Percentiles rank a stretch among this genome's conserved stretches.
phyloP scores from a whole-genome alignment of 2,888 invertebrate species.

The Liopterus haemorrhoidalis region DNA sequence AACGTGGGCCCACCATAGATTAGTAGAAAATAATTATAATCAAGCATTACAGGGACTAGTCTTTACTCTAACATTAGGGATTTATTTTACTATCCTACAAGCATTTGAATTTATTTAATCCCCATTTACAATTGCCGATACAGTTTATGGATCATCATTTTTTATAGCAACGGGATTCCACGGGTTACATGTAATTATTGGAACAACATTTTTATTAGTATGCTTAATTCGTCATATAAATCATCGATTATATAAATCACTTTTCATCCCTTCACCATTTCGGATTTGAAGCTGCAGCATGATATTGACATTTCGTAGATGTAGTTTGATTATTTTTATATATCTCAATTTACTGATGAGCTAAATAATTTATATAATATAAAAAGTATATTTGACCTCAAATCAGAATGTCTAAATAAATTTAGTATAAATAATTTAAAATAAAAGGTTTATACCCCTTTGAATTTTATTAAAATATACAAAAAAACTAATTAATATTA shows the following conservation, averaged over 20 bases:
- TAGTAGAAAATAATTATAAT: constrained; percentile 45
- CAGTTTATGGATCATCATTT: constrained; percentile 59
- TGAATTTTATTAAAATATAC: too few species aligned
- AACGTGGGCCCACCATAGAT: constrained; percentile 53
- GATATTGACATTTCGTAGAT: constrained; percentile 62
- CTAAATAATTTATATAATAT: constrained; percentile 58
- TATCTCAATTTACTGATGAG: constrained; percentile 60
- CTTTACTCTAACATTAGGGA: constrained; percentile 51
- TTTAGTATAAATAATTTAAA: constrained; percentile 57
- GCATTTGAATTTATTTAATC: constrained; percentile 60
- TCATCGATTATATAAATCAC: too few species aligned
- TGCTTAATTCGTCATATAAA: constrained; percentile 46
- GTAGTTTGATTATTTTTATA: constrained; percentile 54
- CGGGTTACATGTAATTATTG: constrained; percentile 60
- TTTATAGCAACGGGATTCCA: constrained; percentile 68
- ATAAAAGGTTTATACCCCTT: too few species aligned
- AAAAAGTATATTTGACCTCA: constrained; percentile 62
- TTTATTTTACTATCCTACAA: constrained; percentile 60
- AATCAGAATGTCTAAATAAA: constrained; percentile 53
- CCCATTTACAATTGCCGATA: constrained; percentile 50
- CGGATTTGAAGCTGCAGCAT: constrained; percentile 56
- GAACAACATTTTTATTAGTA: constrained; percentile 48
- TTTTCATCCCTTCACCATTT: constrained; percentile 51
- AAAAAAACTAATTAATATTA: too few species aligned
- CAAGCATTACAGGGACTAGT: constrained; percentile 45